Evolutionary conservation across 2,113 vertebrate species (phyloP).

Genomic region (Xiphias gladius): DNA sequence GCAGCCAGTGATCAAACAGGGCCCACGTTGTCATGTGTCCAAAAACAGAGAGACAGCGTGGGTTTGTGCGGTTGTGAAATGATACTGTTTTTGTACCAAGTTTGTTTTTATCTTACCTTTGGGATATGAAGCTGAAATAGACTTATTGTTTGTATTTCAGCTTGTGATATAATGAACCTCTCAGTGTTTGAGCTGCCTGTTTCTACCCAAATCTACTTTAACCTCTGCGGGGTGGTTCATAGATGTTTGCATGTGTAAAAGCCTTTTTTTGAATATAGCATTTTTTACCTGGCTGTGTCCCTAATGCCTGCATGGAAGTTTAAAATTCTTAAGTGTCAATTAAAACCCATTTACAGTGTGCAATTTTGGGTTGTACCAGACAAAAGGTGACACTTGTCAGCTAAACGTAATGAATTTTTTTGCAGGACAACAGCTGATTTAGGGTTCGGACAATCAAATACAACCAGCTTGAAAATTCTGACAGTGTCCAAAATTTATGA

Average conservation of each 20-base stretch:
- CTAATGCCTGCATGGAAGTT: no score
- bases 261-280: not conserved
- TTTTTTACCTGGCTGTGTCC: no score
- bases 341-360: no score
- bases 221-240: not conserved
- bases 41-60: not conserved
- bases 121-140: conserved; percentile 13
- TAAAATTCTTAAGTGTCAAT: no score
- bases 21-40: conserved; percentile 22
- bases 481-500: not conserved
- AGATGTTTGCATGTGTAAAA: not conserved
- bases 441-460: not conserved
- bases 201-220: not conserved
- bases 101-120: conserved; percentile 35
- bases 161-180: not conserved
- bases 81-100: conserved; percentile 14
- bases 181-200: not conserved
- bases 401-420: no score
- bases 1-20: conserved; percentile 55
- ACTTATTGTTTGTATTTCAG: conserved; percentile 35
- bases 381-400: no score
- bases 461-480: not conserved
- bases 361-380: no score
- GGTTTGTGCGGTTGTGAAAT: conserved; percentile 40
- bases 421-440: no score